These are phyloP conservation scores for Merodon equestris DNA, from an alignment of 2,888 invertebrate genomes.

Conservation along the genomic window DNA sequence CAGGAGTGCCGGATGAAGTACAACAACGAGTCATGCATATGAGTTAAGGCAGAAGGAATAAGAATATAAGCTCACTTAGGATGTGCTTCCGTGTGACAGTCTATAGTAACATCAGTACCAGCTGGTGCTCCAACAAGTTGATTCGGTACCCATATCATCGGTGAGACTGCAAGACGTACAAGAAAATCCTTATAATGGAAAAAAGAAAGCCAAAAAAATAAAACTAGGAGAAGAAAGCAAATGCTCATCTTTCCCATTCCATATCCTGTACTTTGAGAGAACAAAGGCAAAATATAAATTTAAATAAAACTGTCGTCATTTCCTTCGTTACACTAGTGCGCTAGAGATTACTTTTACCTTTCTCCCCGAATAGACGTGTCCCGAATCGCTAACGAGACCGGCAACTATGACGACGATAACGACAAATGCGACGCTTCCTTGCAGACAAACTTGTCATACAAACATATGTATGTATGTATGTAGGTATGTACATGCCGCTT, in stretches of 20 bases:
- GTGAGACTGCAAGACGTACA: constrained; percentile 84
- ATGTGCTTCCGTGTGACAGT: constrained; percentile 95
- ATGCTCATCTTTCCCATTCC: constrained; percentile 10
- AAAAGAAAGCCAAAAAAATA: too few species aligned
- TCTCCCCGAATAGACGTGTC: constrained; percentile 60
- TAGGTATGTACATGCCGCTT: constrained; percentile 41
- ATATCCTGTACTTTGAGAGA: constrained; percentile 4
- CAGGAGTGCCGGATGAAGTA: constrained; percentile 16
- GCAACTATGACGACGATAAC: constrained; percentile 30
- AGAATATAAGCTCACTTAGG: constrained; percentile 80
- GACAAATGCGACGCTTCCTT: constrained; percentile 33
- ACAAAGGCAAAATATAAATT: constrained; percentile 63
- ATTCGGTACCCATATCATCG: constrained; percentile 97
- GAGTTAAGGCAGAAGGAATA: constrained; percentile 24
- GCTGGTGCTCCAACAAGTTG: constrained; percentile 94
- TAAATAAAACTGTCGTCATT: constrained; percentile 69
- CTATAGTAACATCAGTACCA: constrained; percentile 93
- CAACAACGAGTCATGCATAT: constrained; percentile 4
- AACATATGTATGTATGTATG: constrained; percentile 9
- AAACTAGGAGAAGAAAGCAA: constrained; percentile 12
- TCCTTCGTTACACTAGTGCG: constrained; percentile 63
- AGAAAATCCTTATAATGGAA: constrained; percentile 26
- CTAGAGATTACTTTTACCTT: constrained; percentile 67
- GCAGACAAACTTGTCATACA: constrained; percentile 32
- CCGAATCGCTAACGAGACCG: constrained; percentile 63